phyloP scores from a whole-genome alignment of 2,797 vertebrate species.

The Carapus acus region DNA sequence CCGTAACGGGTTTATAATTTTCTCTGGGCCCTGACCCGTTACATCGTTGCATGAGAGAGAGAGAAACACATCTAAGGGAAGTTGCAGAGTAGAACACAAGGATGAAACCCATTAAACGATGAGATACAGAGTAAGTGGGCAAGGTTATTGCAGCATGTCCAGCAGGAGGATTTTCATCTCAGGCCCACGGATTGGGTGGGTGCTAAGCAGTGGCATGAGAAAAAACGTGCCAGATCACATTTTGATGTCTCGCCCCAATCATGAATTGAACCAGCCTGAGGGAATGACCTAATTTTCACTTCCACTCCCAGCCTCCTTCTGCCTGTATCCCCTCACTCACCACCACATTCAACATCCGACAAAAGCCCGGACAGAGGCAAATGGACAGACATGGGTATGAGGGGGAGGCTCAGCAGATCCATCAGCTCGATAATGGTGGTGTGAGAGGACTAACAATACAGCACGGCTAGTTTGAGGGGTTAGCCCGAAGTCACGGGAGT shows the following conservation, averaged over 20 bases:
- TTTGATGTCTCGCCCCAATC: constrained; percentile 57
- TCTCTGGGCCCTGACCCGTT: constrained; percentile 28
- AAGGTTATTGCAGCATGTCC: constrained; percentile 35
- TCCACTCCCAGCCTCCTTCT: constrained; percentile 46
- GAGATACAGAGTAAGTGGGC: constrained; percentile 25
- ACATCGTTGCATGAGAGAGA: background rate
- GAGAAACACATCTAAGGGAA: constrained; percentile 13
- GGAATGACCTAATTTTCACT: constrained; percentile 69
- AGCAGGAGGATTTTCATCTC: constrained; percentile 31
- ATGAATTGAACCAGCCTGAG: constrained; percentile 62
- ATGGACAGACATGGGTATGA: constrained; percentile 16
- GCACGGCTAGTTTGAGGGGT: constrained; percentile 8
- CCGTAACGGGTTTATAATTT: constrained; percentile 10
- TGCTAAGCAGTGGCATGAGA: constrained; percentile 30
- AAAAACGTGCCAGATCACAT: constrained; percentile 39
- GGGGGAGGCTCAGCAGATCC: no score
- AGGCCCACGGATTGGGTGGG: constrained; percentile 29
- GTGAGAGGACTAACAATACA: constrained; percentile 18
- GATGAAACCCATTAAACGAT: constrained; percentile 13
- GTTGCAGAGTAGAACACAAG: constrained; percentile 28
- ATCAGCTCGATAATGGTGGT: constrained; percentile 16
- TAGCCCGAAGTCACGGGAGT: constrained; percentile 38
- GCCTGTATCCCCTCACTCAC: constrained; percentile 44
- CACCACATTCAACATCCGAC: constrained; percentile 41
- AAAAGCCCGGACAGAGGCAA: constrained; percentile 26